Percentiles rank a stretch among this genome's conserved stretches.
Evolutionary conservation across 1,140 invertebrate species (phyloP).

Genomic region (Dendroctonus ponderosae): DNA sequence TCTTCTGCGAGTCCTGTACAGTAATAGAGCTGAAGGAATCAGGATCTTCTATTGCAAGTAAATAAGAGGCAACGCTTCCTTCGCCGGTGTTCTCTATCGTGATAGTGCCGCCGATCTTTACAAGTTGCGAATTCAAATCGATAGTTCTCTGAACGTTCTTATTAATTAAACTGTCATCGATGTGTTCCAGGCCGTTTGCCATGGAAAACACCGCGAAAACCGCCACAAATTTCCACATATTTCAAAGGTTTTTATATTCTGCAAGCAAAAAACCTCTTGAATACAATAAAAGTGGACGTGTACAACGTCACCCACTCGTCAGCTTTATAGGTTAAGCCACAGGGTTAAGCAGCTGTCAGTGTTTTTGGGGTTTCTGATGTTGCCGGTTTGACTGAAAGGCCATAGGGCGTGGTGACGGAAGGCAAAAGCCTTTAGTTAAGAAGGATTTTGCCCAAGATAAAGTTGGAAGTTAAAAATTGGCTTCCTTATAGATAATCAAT

Average conservation of each 20-base stretch:
- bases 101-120: slow-evolving; percentile 77
- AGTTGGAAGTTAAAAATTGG: too few relatives aligned
- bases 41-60: slow-evolving; percentile 60
- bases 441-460: too few relatives aligned
- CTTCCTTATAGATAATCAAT: too few relatives aligned
- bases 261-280: too few relatives aligned
- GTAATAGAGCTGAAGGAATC: slow-evolving; percentile 70
- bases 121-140: slow-evolving; percentile 84
- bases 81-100: slow-evolving; percentile 80
- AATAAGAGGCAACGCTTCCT: slow-evolving; percentile 65
- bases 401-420: too few relatives aligned
- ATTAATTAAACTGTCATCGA: slow-evolving; percentile 58
- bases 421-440: too few relatives aligned
- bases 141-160: slow-evolving; percentile 83
- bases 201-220: slow-evolving; percentile 20
- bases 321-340: too few relatives aligned
- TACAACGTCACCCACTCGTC: too few relatives aligned
- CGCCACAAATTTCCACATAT: slow-evolving; percentile 33
- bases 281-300: too few relatives aligned
- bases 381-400: too few relatives aligned
- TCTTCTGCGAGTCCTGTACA: slow-evolving; percentile 65
- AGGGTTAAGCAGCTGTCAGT: too few relatives aligned
- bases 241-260: slow-evolving; percentile 5
- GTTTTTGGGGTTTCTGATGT: too few relatives aligned
- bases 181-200: slow-evolving; percentile 30